These are phyloP conservation scores for Molossus molossus DNA, from an alignment of 2,797 vertebrate species.

Conservation along the genomic window DNA sequence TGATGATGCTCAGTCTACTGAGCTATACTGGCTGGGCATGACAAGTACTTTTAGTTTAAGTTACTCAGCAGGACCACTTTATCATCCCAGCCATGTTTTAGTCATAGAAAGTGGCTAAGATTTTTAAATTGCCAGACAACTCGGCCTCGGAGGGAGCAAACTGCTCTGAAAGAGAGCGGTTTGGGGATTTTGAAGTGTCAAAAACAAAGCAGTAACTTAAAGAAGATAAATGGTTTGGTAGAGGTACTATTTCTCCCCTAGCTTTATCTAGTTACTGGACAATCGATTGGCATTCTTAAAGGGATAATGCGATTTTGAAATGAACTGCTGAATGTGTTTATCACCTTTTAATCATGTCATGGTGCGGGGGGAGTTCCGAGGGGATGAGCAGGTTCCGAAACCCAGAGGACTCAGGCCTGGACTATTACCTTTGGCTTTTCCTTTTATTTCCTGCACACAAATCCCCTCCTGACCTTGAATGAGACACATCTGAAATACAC, in stretches of 20 bases:
- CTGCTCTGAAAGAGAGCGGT: conserved; percentile 57
- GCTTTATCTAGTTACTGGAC: conserved; percentile 33
- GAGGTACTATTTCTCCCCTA: neutral
- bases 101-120: conserved; percentile 34
- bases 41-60: conserved; percentile 67
- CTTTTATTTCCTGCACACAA: conserved; percentile 57
- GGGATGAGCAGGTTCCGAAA: neutral
- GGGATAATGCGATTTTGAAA: conserved; percentile 67
- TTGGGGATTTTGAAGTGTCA: neutral
- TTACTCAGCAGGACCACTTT: conserved; percentile 18
- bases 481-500: conserved; percentile 47
- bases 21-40: neutral
- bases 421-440: conserved; percentile 50
- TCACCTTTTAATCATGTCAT: conserved; percentile 38
- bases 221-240: neutral
- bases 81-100: conserved; percentile 36
- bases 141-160: neutral
- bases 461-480: conserved; percentile 66
- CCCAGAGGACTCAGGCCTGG: neutral
- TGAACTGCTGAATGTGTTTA: conserved; percentile 59
- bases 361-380: conserved; percentile 60
- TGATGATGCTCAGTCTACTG: too few relatives aligned
- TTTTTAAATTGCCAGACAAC: conserved; percentile 16
- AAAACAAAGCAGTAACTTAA: conserved; percentile 58
- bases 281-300: conserved; percentile 63